phyloP scores from a whole-genome alignment of 1,140 invertebrate species.

The Calosoma granatense region DNA sequence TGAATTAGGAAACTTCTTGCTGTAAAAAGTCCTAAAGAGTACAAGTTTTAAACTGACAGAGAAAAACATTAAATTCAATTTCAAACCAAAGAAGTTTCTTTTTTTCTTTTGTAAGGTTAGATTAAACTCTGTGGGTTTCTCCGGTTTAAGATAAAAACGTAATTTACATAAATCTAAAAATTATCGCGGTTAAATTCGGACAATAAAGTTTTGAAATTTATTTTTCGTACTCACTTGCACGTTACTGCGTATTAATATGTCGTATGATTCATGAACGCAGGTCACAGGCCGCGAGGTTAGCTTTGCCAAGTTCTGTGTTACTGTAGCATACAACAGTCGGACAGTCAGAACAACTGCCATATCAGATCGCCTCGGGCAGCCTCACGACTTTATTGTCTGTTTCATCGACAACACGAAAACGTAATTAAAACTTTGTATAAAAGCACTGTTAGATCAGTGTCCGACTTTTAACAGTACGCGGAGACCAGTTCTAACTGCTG shows the following conservation, averaged over 20 bases:
- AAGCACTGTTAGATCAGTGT: background rate
- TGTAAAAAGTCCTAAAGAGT: background rate
- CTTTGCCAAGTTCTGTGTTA: background rate
- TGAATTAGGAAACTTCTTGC: background rate
- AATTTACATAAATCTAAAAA: constrained; percentile 9
- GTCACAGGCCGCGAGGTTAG: too few relatives aligned
- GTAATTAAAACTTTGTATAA: constrained; percentile 2
- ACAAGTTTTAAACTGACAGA: background rate
- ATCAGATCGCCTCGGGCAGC: background rate
- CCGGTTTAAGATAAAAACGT: constrained; percentile 1
- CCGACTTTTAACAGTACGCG: background rate
- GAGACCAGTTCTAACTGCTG: background rate
- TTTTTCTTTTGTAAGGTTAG: background rate
- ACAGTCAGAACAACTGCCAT: too few relatives aligned
- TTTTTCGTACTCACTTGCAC: background rate
- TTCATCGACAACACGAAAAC: constrained; percentile 2
- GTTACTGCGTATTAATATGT: background rate
- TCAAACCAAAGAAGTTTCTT: background rate
- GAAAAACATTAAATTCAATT: background rate
- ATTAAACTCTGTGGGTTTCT: background rate
- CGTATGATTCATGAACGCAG: background rate
- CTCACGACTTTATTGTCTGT: background rate
- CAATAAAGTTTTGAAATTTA: constrained; percentile 7
- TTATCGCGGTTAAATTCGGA: constrained; percentile 1
- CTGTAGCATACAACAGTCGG: background rate